Evolutionary conservation across 2,113 vertebrate genomes (phyloP).

Genomic region (Gopherus evgoodei): DNA sequence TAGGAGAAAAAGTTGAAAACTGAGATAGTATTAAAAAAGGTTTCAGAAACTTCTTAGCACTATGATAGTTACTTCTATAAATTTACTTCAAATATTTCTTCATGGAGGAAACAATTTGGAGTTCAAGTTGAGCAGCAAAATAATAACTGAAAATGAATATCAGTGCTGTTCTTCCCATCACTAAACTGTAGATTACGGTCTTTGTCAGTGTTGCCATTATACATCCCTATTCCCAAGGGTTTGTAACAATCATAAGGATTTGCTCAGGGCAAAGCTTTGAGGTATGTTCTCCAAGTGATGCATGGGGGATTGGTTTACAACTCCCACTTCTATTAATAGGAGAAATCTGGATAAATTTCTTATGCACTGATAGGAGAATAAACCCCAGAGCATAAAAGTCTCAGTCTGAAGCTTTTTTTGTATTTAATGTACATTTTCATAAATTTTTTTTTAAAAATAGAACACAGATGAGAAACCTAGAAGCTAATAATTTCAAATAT

Average conservation of each 20-base stretch:
- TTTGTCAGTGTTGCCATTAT: constrained; percentile 67
- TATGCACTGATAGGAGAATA: constrained; percentile 59
- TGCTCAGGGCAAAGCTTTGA: constrained; percentile 71
- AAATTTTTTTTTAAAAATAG: constrained; percentile 45
- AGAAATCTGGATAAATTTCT: constrained; percentile 57
- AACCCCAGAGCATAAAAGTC: constrained; percentile 43
- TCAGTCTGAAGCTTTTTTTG: constrained; percentile 45
- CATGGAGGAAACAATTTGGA: constrained; percentile 73
- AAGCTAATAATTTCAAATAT: constrained; percentile 25
- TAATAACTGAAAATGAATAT: constrained; percentile 57
- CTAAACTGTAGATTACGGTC: constrained; percentile 68
- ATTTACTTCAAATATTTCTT: constrained; percentile 68
- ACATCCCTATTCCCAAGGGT: constrained; percentile 63
- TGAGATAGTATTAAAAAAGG: constrained; percentile 52
- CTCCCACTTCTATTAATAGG: constrained; percentile 62
- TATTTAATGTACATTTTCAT: constrained; percentile 43
- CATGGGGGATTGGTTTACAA: constrained; percentile 58
- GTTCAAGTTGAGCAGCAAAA: constrained; percentile 60
- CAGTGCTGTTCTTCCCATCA: constrained; percentile 54
- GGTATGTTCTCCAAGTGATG: constrained; percentile 66
- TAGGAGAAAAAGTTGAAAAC: constrained; percentile 46
- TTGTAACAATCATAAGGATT: constrained; percentile 60
- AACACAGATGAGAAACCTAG: background rate
- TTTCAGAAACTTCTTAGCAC: constrained; percentile 59
- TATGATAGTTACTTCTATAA: constrained; percentile 64